Percentiles rank a stretch among this genome's conserved stretches.
phyloP scores from a whole-genome alignment of 2,888 invertebrate genomes.

The Drosophila neonasuta region DNA sequence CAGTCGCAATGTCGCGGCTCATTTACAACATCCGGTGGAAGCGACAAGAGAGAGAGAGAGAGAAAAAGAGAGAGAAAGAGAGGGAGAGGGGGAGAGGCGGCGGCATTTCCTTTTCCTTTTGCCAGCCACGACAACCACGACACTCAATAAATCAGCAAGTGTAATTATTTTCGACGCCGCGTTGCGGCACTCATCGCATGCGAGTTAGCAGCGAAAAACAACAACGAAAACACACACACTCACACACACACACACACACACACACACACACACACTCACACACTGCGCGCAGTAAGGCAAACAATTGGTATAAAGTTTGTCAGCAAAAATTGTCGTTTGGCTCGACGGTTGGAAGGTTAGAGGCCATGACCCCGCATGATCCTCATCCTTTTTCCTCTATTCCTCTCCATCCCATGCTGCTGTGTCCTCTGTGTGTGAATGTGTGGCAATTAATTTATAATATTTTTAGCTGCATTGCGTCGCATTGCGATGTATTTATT shows the following conservation, averaged over 20 bases:
- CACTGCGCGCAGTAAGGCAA: slow-evolving; percentile 5
- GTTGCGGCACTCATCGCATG: slow-evolving; percentile 47
- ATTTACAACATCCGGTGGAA: slow-evolving; percentile 63
- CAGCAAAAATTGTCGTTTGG: slow-evolving; percentile 39
- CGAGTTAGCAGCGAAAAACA: slow-evolving; percentile 22
- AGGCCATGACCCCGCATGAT: slow-evolving; percentile 7
- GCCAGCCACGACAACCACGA: slow-evolving; percentile 41
- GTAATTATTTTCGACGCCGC: slow-evolving; percentile 72
- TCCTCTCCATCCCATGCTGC: background rate
- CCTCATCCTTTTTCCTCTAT: background rate
- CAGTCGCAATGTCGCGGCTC: slow-evolving; percentile 63
- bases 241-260: background rate
- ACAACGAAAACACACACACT: slow-evolving; percentile 8
- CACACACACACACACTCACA: background rate
- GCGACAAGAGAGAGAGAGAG: background rate
- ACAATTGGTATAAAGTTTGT: slow-evolving; percentile 54
- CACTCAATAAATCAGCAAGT: slow-evolving; percentile 76
- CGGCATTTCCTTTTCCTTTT: slow-evolving; percentile 33
- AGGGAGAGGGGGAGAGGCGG: background rate
- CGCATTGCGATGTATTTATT: slow-evolving; percentile 44
- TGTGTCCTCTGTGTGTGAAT: slow-evolving; percentile 5
- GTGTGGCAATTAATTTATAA: slow-evolving; percentile 48
- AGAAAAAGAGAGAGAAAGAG: too few species aligned
- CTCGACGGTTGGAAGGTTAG: slow-evolving; percentile 14
- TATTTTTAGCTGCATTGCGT: slow-evolving; percentile 57